Evolutionary conservation across 2,113 vertebrate genomes (phyloP).

Genomic region (Psilopsiagon aurifrons): DNA sequence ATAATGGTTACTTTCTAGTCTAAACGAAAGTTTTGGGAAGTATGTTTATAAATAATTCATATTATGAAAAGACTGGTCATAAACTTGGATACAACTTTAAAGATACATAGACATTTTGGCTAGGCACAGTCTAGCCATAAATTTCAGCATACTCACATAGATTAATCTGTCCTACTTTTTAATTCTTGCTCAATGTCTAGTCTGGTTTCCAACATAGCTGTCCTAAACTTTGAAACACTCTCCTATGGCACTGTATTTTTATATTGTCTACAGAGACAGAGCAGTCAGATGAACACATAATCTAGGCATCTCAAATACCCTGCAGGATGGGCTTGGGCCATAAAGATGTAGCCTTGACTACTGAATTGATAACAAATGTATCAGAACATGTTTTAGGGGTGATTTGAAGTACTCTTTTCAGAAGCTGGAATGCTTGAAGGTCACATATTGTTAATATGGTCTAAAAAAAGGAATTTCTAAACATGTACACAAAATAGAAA

Average conservation of each 20-base stretch:
- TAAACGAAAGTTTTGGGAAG: neutral
- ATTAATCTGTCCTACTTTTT: neutral
- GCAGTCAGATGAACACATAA: neutral
- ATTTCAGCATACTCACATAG: fast-evolving
- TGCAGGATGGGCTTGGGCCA: neutral
- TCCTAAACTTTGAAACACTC: neutral
- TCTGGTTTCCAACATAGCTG: neutral
- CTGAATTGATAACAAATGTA: neutral
- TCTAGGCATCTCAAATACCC: neutral
- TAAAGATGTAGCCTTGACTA: neutral
- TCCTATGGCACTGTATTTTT: neutral
- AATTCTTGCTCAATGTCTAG: neutral
- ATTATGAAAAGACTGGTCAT: neutral
- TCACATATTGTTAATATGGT: neutral
- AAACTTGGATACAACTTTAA: neutral
- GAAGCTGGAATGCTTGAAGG: neutral
- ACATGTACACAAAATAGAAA: neutral
- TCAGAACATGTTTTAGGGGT: neutral
- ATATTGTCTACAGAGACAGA: neutral
- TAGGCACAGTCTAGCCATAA: neutral
- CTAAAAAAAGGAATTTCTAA: neutral
- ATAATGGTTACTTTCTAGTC: neutral
- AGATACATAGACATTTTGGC: neutral
- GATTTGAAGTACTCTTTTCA: neutral
- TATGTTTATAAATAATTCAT: neutral